Base-by-base conservation (phyloP, 2,797 vertebrate genomes). In the Coluber constrictor region DNA sequence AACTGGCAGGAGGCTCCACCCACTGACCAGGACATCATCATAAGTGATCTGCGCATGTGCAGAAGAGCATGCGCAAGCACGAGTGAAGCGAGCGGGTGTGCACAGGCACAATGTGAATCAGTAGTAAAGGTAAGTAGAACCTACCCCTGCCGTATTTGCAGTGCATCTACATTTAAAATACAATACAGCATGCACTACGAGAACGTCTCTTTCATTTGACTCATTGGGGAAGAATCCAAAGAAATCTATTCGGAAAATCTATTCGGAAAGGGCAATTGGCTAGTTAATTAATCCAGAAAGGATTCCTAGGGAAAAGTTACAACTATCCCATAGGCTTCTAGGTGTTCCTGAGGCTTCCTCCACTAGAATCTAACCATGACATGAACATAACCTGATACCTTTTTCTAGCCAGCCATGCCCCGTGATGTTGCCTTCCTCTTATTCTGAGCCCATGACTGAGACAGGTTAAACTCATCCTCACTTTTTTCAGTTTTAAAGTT, bases 121-220 rank as follows among this genome's bases (percentile, higher is more conserved):
- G 47, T 51, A 51, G 47, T 51, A 51, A 51, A 51, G 47, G 47
- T 51, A 51, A 51, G 47, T 51, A 51, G 47, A 51, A 8, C 47
- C 47, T 7, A 51, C 47, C 47, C 47, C 47, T 32, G 10, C 29
- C 6, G 0, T 55, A 56, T 55, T 56, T 87, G 27, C 12, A 32
- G 18, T 2, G 5, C 29, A 55, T 56, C 86, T n/a, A 56, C 18
- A 43, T 43, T 79, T 79, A 79, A 43, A 43, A 79, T 79, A 43
- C 1, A 79, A 23, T 79, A 79, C 4, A 43, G 18, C 37, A 79
- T 23, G 32, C 8, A 79, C 74, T 20, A 43, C 87, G 47, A 92
- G 95, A 79, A 92, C 93, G 93, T 90, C 92, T 56, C 47, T 18
- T 95, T 90, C 89, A 8, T 43, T 94, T 79, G 56, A 13, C 90